Evolutionary conservation across 2,113 vertebrate species (phyloP).

Genomic region (Chiloscyllium plagiosum): DNA sequence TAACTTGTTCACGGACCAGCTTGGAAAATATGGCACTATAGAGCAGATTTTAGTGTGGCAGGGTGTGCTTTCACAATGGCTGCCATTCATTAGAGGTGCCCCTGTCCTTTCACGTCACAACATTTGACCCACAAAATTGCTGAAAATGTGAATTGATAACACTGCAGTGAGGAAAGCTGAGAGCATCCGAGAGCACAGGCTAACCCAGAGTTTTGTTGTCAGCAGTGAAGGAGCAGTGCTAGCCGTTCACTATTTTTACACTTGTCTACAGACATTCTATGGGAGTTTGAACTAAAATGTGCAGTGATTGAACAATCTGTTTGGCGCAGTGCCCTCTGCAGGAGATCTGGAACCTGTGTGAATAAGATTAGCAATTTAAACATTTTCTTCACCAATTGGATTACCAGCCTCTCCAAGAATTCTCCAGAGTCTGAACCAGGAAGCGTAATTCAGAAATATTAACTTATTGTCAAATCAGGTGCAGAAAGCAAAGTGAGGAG

Average conservation of each 20-base stretch:
- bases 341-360: not conserved
- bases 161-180: no score
- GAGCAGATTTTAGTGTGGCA: not conserved
- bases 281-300: not conserved
- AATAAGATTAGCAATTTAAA: not conserved
- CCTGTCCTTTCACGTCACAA: no score
- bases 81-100: not conserved
- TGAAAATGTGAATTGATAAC: not conserved
- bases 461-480: not conserved
- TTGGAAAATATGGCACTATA: not conserved
- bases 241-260: not conserved
- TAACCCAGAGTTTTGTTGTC: not conserved
- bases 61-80: not conserved
- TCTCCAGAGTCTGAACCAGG: not conserved
- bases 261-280: not conserved
- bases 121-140: no score
- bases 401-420: not conserved
- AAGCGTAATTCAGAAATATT: not conserved
- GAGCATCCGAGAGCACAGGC: no score
- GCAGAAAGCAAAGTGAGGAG: not conserved
- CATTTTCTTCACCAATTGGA: not conserved
- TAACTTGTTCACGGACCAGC: not conserved
- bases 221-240: not conserved
- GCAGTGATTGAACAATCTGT: not conserved
- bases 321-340: not conserved